Evolutionary conservation across 2,113 vertebrate species (phyloP).

Genomic region (Phrynosoma blainvillii): DNA sequence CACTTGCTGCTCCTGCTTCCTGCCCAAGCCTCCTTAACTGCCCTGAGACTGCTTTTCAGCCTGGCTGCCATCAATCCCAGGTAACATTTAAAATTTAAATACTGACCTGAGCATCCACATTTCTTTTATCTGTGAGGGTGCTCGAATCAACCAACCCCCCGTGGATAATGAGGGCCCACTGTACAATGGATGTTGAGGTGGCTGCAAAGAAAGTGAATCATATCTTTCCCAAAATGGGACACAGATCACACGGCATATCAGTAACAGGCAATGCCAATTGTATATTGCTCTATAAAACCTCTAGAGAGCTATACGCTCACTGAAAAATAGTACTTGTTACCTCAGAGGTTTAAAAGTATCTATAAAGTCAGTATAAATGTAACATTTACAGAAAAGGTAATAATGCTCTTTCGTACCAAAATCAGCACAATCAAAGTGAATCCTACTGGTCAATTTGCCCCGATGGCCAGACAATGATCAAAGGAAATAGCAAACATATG

Average conservation of each 20-base stretch:
- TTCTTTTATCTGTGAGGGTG: no score
- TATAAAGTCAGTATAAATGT: constrained; percentile 17
- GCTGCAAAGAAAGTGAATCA: constrained; percentile 28
- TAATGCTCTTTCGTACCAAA: background rate
- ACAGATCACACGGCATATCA: constrained; percentile 42
- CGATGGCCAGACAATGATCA: background rate
- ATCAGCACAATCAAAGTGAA: background rate
- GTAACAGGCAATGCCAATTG: constrained; percentile 27
- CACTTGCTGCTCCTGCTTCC: no score
- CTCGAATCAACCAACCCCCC: no score
- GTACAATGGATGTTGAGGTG: background rate
- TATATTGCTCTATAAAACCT: constrained; percentile 44
- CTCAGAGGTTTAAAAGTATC: constrained; percentile 31
- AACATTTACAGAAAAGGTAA: constrained; percentile 4
- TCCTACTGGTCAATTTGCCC: constrained; percentile 23
- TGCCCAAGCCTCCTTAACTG: no score
- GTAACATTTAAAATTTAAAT: no score
- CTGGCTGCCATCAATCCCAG: no score
- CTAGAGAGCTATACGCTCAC: background rate
- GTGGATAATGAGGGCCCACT: no score
- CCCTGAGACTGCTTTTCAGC: no score
- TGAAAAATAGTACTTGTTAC: constrained; percentile 36
- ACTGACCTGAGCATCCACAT: no score
- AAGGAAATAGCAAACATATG: background rate
- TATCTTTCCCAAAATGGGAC: constrained; percentile 16